Conservation (phyloP, 1,140 invertebrate genomes). For the Aphis gossypii region DNA sequence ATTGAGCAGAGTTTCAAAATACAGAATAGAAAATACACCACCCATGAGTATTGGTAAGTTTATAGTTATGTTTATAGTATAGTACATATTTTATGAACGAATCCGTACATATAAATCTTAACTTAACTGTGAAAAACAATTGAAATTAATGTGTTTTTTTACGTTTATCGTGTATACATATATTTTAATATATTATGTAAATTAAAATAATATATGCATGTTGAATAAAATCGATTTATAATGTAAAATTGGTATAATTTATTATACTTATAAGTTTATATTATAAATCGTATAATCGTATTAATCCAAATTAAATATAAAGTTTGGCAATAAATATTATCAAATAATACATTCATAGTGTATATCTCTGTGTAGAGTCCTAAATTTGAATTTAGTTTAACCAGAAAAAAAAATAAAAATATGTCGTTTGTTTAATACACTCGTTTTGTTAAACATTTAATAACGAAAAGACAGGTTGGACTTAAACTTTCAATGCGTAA, state of each 20-base stretch:
- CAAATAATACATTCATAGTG: not conserved
- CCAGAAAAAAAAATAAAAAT: not conserved
- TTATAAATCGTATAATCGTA: no score
- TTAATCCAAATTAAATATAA: not conserved
- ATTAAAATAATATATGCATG: not conserved
- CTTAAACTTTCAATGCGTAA: not conserved
- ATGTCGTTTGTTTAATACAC: not conserved
- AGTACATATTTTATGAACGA: constrained; percentile 12
- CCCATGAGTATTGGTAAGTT: not conserved
- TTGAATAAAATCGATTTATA: not conserved
- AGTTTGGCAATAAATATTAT: not conserved
- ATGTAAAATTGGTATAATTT: not conserved
- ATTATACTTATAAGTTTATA: not conserved
- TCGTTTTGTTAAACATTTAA: not conserved
- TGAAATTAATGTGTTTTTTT: constrained; percentile 2
- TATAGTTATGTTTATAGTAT: constrained; percentile 10
- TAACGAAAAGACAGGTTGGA: not conserved
- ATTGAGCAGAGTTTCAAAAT: not conserved
- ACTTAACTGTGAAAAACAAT: not conserved
- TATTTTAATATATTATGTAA: not conserved
- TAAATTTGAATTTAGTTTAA: not conserved
- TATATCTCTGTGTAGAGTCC: accelerated
- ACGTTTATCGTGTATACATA: not conserved
- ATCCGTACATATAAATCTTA: not conserved
- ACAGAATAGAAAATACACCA: not conserved